A percentile compares a stretch with the other conserved stretches of the same genome.
phyloP scores from a whole-genome alignment of 2,113 vertebrate species.

The Sminthopsis crassicaudata region DNA sequence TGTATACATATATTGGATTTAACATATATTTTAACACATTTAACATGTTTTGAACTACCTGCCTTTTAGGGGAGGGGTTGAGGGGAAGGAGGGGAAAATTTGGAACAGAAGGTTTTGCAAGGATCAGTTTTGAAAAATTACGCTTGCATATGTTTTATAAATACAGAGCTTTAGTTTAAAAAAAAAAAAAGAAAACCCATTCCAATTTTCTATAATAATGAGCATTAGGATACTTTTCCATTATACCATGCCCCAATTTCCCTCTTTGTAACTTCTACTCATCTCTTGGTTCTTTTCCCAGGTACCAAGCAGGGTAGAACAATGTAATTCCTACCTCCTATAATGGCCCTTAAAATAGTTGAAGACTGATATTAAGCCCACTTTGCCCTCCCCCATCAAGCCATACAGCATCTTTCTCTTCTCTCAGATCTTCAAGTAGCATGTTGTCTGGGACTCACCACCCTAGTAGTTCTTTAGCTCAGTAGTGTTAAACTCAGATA shows the following conservation, averaged over 20 bases:
- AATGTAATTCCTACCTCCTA: background rate
- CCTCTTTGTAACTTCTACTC: background rate
- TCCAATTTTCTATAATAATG: background rate
- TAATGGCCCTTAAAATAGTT: background rate
- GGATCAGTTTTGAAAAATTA: no score
- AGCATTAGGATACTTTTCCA: background rate
- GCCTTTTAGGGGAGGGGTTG: no score
- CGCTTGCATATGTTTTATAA: no score
- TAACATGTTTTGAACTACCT: no score
- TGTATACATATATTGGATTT: no score
- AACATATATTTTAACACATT: no score
- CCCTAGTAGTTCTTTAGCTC: background rate
- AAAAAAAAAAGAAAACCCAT: background rate
- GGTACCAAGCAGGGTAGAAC: background rate
- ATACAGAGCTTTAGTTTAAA: no score
- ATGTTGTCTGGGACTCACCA: background rate
- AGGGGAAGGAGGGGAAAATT: no score
- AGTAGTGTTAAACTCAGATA: background rate
- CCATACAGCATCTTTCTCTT: background rate
- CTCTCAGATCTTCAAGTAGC: background rate
- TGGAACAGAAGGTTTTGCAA: no score
- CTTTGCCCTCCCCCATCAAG: background rate
- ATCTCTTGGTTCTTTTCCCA: background rate
- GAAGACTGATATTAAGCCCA: background rate
- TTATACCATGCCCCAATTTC: background rate